Conservation (phyloP, 1,140 invertebrate species). For the Harpegnathos saltator region DNA sequence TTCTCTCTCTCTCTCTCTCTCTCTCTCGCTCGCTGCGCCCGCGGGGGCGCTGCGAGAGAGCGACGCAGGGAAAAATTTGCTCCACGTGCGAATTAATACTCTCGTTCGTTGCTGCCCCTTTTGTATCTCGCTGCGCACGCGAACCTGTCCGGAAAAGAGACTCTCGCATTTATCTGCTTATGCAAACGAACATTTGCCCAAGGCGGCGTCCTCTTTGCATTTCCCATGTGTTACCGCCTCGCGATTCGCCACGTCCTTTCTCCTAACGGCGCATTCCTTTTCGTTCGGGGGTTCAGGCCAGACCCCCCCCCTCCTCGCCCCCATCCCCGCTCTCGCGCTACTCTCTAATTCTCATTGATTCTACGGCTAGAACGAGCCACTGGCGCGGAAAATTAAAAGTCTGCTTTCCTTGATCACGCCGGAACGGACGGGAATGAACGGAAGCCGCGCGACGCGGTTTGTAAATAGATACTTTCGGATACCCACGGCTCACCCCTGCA, state of each 20-base stretch:
- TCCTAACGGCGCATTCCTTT: conserved; percentile 58
- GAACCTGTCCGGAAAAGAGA: background rate
- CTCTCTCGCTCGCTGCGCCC: too few species aligned
- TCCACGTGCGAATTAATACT: background rate
- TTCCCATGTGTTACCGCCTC: background rate
- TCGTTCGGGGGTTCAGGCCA: conserved; percentile 28
- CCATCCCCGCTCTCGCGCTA: too few species aligned
- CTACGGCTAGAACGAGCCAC: conserved; percentile 18
- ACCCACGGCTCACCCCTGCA: too few species aligned
- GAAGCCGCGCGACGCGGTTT: conserved; percentile 24
- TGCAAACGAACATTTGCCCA: background rate
- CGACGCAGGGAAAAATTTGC: too few species aligned
- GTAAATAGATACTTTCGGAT: conserved; percentile 49
- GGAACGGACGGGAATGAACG: conserved; percentile 45
- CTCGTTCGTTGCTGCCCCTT: background rate
- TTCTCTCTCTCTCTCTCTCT: too few species aligned
- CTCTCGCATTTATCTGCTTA: background rate
- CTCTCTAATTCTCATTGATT: conserved; percentile 67
- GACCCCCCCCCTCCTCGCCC: conserved; percentile 39
- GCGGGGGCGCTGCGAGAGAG: too few species aligned
- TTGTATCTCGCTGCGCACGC: background rate
- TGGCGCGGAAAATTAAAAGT: conserved; percentile 67
- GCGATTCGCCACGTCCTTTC: conserved; percentile 24
- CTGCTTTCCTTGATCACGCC: conserved; percentile 60
- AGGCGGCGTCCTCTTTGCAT: background rate